Base-by-base conservation (phyloP, 2,797 vertebrate species). In the Gymnopithys bicolor region DNA sequence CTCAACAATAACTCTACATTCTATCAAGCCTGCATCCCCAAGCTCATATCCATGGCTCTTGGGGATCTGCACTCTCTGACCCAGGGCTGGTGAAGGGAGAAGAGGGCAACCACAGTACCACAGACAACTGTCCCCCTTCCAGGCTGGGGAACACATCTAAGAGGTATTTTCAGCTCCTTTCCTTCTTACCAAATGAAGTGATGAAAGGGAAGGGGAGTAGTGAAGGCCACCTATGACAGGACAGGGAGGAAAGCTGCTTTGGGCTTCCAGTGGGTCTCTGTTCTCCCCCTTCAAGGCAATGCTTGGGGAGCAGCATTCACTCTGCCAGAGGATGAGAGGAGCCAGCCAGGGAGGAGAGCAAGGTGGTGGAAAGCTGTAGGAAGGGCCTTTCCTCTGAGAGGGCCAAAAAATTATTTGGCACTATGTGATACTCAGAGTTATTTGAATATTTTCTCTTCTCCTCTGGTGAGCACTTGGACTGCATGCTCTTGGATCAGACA, bases 331-430 rank as follows among this genome's bases (percentile, higher is more conserved):
- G 27, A 60, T 27, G 59, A 30, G 37, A 62, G 71, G 11, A 53
- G 10, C 39, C 23, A 87, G 28, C 3, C 53, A 59, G 63, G 30
- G 39, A 75, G 23, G 18, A 63, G 19, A 41, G 25, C 15, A 53
- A 7, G 4, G 13, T 41, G 30, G 35, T 11, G 5, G 75, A 84
- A 84, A 68, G 19, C 28, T 41, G 13, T n/a, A 49, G 41, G 49
- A 74, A 70, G 10, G 7, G 32, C 27, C 41, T 75, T 92, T 67
- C 33, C 32, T 75, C 43, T 5, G 4, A 28, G 17, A 55, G 19
- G 12, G 3, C 8, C 22, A 60, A 77, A 80, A 56, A 56, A 9
- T 1, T 62, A 17, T 66, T 17, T 0, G 0, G 56, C n/a, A 24
- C 9, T 39, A 62, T 64, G n/a, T 35, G 59, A 58, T 56, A 41